phyloP scores from a whole-genome alignment of 2,888 invertebrate genomes.

The Agrochola lota region DNA sequence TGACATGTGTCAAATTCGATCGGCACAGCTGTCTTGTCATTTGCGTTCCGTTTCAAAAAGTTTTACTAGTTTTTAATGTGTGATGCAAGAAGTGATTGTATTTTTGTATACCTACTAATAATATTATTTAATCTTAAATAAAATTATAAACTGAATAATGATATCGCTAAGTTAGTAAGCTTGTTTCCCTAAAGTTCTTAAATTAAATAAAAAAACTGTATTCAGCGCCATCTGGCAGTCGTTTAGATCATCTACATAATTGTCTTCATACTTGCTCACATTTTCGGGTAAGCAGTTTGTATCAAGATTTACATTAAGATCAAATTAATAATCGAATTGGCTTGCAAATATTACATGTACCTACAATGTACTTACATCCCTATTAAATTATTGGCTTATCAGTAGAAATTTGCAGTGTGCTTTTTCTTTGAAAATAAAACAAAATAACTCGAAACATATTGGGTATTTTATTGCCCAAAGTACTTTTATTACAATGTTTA shows the following conservation, averaged over 20 bases:
- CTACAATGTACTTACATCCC: neutral
- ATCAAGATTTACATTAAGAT: neutral
- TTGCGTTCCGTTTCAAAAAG: constrained; percentile 54
- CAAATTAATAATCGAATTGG: neutral
- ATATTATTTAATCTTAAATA: neutral
- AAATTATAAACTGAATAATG: neutral
- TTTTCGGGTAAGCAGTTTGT: neutral
- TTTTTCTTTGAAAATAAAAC: constrained; percentile 23
- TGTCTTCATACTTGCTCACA: neutral
- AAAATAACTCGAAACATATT: neutral
- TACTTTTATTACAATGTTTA: constrained; percentile 35
- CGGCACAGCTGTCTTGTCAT: constrained; percentile 60
- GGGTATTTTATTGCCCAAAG: neutral
- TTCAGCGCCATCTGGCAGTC: constrained; percentile 32
- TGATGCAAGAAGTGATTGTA: neutral
- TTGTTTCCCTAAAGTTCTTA: neutral
- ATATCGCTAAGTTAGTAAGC: neutral
- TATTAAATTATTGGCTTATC: neutral
- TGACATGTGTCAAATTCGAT: constrained; percentile 71
- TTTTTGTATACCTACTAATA: neutral
- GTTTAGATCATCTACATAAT: too few relatives aligned
- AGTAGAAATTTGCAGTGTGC: neutral
- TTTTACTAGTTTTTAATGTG: neutral
- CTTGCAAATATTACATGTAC: neutral
- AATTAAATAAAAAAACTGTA: neutral